Evolutionary conservation across 92 coral and sea anemone genomes (phyloP), one percentile per base, ranked within the genome.

Genomic region (Bergia sp.): DNA sequence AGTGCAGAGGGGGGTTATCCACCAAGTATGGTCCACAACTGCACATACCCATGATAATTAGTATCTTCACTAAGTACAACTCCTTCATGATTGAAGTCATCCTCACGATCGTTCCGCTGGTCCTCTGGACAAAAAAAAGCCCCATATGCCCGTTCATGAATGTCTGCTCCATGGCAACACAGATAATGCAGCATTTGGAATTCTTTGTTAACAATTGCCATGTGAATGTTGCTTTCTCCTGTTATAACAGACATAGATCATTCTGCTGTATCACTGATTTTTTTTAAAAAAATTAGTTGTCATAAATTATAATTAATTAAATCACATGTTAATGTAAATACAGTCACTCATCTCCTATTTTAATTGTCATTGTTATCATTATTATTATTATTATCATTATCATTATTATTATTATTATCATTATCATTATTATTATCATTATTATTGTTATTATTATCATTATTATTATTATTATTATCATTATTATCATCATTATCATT

Each of bases 121-220:
- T 95, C 98, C 50, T 95, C 98, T 36, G 98, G 98, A 50, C 96
- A 93, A 82, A 95, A 95, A 85, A 95, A 95, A 23, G 98, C 96
- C 29, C 98, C 98, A 76, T 90, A 92, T 21, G 98, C 98, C 40
- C 98, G 91, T 76, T 95, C 96, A 80, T 95, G 98, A 49, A 95
- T 84, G 80, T 95, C 87, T 3, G 96, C 96, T 57, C 98, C 96
- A 82, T 91, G 88, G 75, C 89, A 90, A 75, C 98, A 95, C 73
- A 95, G 91, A 81, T 82, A 89, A 47, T 95, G 98, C 41, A 95
- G 96, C 98, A 95, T 92, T 61, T 53, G 88, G 72, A 94, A 86
- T 75, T 93, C 90, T 85, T 82, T 94, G 85, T 95, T 95, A 9
- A 92, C 98, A 49, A 95, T 93, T 37, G 98, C 98, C 98, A 95